phyloP scores from a whole-genome alignment of 2,113 vertebrate genomes.

The Pterophyllum scalare region DNA sequence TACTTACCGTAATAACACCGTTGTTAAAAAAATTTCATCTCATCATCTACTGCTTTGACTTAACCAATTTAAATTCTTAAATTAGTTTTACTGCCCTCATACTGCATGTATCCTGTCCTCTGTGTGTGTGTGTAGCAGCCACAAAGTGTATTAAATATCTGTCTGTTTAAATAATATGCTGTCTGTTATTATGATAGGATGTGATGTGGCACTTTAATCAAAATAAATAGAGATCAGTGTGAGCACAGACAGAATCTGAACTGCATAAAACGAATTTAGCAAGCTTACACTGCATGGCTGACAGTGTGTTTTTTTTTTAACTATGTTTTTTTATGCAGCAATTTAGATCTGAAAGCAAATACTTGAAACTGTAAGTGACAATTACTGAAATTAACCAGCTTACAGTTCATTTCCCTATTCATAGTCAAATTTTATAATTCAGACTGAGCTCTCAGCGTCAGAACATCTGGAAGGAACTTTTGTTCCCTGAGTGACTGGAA shows the following conservation, averaged over 20 bases:
- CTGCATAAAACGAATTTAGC: conserved; percentile 30
- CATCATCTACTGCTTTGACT: not conserved
- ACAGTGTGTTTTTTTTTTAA: not conserved
- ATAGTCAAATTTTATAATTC: conserved; percentile 62
- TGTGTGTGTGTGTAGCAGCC: not conserved
- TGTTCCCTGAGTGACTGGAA: conserved; percentile 59
- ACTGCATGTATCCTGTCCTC: not conserved
- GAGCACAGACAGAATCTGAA: conserved; percentile 13
- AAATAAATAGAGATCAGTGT: conserved; percentile 27
- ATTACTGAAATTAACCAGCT: conserved; percentile 45
- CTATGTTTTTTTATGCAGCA: not conserved
- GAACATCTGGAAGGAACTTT: conserved; percentile 72
- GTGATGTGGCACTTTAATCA: conserved; percentile 21
- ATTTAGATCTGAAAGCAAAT: conserved; percentile 49
- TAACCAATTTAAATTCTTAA: not conserved
- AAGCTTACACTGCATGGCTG: not conserved
- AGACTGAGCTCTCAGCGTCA: conserved; percentile 12
- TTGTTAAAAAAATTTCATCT: not conserved
- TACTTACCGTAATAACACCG: not conserved
- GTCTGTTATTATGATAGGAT: conserved; percentile 24
- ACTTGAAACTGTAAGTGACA: conserved; percentile 47
- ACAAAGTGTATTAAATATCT: not conserved
- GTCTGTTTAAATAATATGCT: conserved; percentile 18
- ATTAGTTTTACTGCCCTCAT: not conserved
- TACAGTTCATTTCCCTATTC: conserved; percentile 40